Percentiles rank a stretch among this genome's conserved stretches.
phyloP scores from a whole-genome alignment of 2,797 vertebrate genomes.

The Austrolebias charrua region DNA sequence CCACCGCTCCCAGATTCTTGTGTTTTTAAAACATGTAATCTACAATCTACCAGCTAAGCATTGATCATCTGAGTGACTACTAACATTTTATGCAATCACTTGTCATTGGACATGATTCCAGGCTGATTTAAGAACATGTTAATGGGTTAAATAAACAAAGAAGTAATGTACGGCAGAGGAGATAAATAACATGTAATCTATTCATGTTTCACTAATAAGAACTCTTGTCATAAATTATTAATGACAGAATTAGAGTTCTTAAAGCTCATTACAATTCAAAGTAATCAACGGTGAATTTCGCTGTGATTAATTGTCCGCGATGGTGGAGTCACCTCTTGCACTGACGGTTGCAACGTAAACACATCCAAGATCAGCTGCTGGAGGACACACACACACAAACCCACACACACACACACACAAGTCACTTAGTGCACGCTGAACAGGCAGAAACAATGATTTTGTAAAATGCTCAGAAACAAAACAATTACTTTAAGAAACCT shows the following conservation, averaged over 20 bases:
- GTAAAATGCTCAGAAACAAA: slow-evolving; percentile 10
- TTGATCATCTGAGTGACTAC: slow-evolving; percentile 26
- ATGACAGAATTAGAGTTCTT: slow-evolving; percentile 55
- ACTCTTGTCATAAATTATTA: slow-evolving; percentile 52
- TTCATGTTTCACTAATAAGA: slow-evolving; percentile 60
- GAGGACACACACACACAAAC: neutral
- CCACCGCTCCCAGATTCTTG: no score
- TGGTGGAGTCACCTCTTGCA: slow-evolving; percentile 22
- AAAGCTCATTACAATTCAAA: slow-evolving; percentile 61
- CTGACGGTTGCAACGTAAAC: slow-evolving; percentile 31
- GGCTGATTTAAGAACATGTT: slow-evolving; percentile 50
- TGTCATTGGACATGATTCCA: slow-evolving; percentile 37
- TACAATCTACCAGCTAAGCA: slow-evolving; percentile 20
- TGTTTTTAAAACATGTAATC: neutral
- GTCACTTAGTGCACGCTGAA: neutral
- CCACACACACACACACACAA: neutral
- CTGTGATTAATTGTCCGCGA: slow-evolving; percentile 47
- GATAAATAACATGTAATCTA: slow-evolving; percentile 48
- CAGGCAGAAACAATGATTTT: slow-evolving; percentile 5
- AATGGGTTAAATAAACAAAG: slow-evolving; percentile 54
- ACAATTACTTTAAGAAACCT: slow-evolving; percentile 18
- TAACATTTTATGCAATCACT: slow-evolving; percentile 41
- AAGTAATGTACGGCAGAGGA: slow-evolving; percentile 14
- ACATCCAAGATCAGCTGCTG: slow-evolving; percentile 18
- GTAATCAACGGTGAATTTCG: slow-evolving; percentile 43